Base-by-base conservation (phyloP, 2,888 invertebrate genomes). In the Spodoptera picta region DNA sequence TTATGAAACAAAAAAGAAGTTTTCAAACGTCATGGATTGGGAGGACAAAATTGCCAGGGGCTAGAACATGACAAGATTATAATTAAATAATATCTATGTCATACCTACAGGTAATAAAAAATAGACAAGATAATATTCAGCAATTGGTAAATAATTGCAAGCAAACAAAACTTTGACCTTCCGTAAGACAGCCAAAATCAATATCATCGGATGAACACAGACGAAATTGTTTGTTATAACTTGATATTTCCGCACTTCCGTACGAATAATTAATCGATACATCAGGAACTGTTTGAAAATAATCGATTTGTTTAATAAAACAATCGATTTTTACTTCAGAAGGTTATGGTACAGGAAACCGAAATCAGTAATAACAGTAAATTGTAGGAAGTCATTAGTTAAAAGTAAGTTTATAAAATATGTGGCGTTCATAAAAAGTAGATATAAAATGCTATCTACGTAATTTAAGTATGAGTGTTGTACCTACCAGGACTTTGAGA, bases 191-290 rank as follows among this genome's bases (percentile, higher is more conserved):
- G 9, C 41, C 10, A 47, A 53, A 23, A 52, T 44, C 3, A 4
- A 36, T 36, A 41, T 23, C 46, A 23, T 47, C 47, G 19, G 0
- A 12, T n/a, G 1, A 52, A 51, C 9, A 23, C 23, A 66, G 66
- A 55, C 77, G 77, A 64, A 76, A 77, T 66, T 49, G 54, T 47
- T 50, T 48, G 48, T 56, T 14, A 55, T 42, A 7, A 23, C 36
- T 19, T 2, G 41, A 36, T 36, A 68, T 49, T 55, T 75, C 65
- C 57, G 60, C 44, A 67, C 67, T 68, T 75, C 79, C 72, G 67
- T 65, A 49, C n/a, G 31, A 44, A 36, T 57, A 55, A 75, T 52
- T 65, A 44, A 68, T 58, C 48, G 27, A 73, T 64, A 51, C 6
- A 65, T 54, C 61, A 58, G 61, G 62, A 72, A 80, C 52, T 56